Evolutionary conservation across 2,797 vertebrate genomes (phyloP).

Genomic region (Epinephelus coioides): DNA sequence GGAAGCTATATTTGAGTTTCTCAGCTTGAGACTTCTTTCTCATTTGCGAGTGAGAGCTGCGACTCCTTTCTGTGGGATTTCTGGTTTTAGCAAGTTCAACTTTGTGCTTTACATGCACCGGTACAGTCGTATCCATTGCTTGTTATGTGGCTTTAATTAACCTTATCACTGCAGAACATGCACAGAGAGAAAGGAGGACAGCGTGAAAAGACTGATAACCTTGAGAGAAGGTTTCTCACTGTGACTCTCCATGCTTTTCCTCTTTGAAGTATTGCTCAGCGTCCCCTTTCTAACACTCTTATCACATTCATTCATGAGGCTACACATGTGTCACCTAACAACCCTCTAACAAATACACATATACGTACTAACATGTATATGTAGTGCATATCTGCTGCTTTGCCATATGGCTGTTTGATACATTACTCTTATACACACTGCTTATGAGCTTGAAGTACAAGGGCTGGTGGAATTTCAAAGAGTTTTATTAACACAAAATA

Average conservation of each 20-base stretch:
- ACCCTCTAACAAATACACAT: not conserved
- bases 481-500: constrained; percentile 57
- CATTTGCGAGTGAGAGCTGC: constrained; percentile 2
- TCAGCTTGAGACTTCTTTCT: not conserved
- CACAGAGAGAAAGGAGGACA: constrained; percentile 29
- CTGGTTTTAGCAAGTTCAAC: constrained; percentile 4
- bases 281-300: constrained; percentile 31
- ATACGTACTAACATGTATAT: constrained; percentile 13
- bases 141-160: constrained; percentile 63
- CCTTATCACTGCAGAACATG: constrained; percentile 67
- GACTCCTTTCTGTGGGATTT: constrained; percentile 5
- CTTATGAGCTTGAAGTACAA: not conserved
- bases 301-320: constrained; percentile 55
- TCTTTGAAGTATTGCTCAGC: constrained; percentile 58
- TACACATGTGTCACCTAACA: constrained; percentile 21
- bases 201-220: constrained; percentile 65
- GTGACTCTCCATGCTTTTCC: constrained; percentile 37
- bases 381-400: not conserved
- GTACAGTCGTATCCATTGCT: constrained; percentile 40
- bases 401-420: constrained; percentile 4
- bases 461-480: constrained; percentile 23
- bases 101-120: constrained; percentile 12
- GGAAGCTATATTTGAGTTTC: constrained; percentile 6
- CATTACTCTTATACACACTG: constrained; percentile 13
- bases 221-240: constrained; percentile 50